phyloP scores from a whole-genome alignment of 2,113 vertebrate genomes.

The Zosterops hypoxanthus region DNA sequence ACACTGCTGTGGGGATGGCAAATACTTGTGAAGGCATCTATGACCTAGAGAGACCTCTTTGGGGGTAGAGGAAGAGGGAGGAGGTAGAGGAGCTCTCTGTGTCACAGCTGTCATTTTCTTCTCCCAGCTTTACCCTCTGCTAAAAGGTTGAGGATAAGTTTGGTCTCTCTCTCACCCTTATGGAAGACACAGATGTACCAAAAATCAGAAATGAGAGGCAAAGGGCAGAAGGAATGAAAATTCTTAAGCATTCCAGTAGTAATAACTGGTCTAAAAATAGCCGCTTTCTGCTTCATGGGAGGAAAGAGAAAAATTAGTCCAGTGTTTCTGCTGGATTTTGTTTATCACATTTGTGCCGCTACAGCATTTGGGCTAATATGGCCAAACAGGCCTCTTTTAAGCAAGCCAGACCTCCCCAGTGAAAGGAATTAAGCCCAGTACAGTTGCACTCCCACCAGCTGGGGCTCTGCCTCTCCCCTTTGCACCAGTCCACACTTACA shows the following conservation, averaged over 20 bases:
- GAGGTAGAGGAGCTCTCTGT: background rate
- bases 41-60: background rate
- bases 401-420: background rate
- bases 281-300: background rate
- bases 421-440: background rate
- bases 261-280: conserved; percentile 11
- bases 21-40: background rate
- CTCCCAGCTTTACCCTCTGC: background rate
- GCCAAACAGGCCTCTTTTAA: background rate
- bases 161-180: background rate
- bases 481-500: accelerated
- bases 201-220: background rate
- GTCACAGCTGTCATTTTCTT: background rate
- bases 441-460: background rate
- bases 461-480: background rate
- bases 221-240: background rate
- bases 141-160: background rate
- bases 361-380: background rate
- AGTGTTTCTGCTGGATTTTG: background rate
- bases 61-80: background rate
- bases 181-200: background rate
- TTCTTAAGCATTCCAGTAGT: background rate
- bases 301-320: background rate
- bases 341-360: conserved; percentile 2
- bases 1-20: accelerated